Percentiles rank a stretch among this genome's conserved stretches.
phyloP scores from a whole-genome alignment of 1,140 invertebrate genomes.

The Matsumurasca onukii region DNA sequence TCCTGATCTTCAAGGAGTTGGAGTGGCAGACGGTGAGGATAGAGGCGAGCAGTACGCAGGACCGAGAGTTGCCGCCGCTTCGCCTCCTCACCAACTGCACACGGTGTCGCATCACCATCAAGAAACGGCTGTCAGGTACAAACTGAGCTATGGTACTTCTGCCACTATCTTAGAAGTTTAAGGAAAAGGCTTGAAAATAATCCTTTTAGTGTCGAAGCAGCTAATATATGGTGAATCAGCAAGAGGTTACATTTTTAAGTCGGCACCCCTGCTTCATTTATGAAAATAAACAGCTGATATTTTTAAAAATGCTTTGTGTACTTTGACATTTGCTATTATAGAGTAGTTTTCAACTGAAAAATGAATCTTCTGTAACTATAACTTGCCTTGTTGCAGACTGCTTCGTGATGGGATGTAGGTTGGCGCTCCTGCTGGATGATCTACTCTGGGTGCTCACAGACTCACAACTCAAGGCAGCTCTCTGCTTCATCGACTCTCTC shows the following conservation, averaged over 20 bases:
- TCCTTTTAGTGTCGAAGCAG: no score
- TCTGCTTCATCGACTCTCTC: constrained; percentile 91
- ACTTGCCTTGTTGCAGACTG: constrained; percentile 84
- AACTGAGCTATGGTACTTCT: constrained; percentile 33
- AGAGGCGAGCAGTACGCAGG: constrained; percentile 84
- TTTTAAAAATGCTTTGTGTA: no score
- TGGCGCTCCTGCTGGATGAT: constrained; percentile 93
- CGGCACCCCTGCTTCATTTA: no score
- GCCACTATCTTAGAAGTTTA: neutral
- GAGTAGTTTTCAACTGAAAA: no score
- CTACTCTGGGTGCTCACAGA: constrained; percentile 98
- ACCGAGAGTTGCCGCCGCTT: constrained; percentile 82
- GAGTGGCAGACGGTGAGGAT: constrained; percentile 96
- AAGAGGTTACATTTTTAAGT: no score
- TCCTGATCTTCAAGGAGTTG: constrained; percentile 97
- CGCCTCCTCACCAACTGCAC: constrained; percentile 93
- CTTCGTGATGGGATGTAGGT: constrained; percentile 85
- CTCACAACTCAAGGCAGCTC: constrained; percentile 92
- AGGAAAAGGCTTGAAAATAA: no score
- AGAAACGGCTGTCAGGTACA: constrained; percentile 90
- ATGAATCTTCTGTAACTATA: no score
- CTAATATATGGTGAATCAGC: neutral
- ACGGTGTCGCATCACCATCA: constrained; percentile 93
- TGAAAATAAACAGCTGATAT: neutral
- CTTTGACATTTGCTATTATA: no score